phyloP scores from a whole-genome alignment of 2,888 invertebrate genomes.

The Nebria brevicollis region DNA sequence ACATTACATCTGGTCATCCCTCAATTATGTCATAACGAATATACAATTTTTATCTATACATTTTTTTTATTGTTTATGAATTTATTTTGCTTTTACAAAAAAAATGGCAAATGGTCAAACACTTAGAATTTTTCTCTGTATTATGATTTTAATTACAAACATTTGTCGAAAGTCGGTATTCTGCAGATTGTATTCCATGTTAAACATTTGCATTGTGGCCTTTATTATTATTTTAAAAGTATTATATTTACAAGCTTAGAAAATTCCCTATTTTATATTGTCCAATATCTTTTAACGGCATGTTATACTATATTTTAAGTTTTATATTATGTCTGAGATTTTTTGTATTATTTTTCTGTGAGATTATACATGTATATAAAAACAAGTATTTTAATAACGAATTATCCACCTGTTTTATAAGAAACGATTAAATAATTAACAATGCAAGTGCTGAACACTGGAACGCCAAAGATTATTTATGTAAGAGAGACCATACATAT shows the following conservation, averaged over 20 bases:
- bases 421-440: neutral
- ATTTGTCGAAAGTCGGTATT: neutral
- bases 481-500: too few species aligned
- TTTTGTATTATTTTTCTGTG: neutral
- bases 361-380: conserved; percentile 1
- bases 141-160: neutral
- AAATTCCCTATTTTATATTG: neutral
- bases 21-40: neutral
- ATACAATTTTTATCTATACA: neutral
- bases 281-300: neutral
- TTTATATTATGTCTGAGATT: neutral
- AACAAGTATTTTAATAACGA: neutral
- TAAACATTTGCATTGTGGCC: conserved; percentile 1
- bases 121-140: neutral
- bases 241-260: neutral
- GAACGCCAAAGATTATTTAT: neutral
- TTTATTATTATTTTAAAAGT: neutral
- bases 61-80: neutral
- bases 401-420: neutral
- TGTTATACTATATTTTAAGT: conserved; percentile 1
- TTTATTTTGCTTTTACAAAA: neutral
- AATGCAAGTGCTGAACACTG: neutral
- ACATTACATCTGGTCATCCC: neutral
- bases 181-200: conserved; percentile 1
- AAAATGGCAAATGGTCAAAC: neutral